These are phyloP conservation scores for Conops quadrifasciatus DNA, from an alignment of 2,888 invertebrate species.

Conservation along the genomic window DNA sequence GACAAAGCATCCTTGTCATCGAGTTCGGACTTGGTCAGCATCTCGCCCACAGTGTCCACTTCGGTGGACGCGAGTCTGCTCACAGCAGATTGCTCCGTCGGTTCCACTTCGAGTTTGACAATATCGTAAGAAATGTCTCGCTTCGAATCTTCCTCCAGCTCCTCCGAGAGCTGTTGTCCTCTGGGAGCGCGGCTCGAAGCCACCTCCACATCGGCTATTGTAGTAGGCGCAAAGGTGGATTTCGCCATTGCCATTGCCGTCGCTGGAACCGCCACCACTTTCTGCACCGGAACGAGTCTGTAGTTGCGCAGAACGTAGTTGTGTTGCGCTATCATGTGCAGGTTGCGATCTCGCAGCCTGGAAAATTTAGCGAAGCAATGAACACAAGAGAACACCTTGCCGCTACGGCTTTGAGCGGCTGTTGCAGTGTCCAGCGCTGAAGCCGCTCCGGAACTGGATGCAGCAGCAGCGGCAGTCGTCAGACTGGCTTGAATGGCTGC, in stretches of 20 bases:
- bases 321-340: constrained; percentile 61
- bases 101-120: constrained; percentile 60
- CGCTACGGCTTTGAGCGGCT: constrained; percentile 26
- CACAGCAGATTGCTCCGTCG: constrained; percentile 43
- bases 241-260: constrained; percentile 33
- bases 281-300: constrained; percentile 56
- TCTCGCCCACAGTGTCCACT: constrained; percentile 37
- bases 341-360: constrained; percentile 62
- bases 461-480: constrained; percentile 54
- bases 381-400: constrained; percentile 61
- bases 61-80: constrained; percentile 33
- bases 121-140: constrained; percentile 54
- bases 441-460: constrained; percentile 45
- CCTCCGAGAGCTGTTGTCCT: constrained; percentile 38
- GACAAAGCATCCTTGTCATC: constrained; percentile 50
- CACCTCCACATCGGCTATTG: constrained; percentile 37
- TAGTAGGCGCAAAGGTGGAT: constrained; percentile 36
- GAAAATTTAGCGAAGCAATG: constrained; percentile 61
- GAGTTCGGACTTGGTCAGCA: constrained; percentile 49
- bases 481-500: constrained; percentile 57
- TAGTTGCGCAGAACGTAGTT: constrained; percentile 63
- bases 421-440: constrained; percentile 43
- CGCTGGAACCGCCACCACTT: constrained; percentile 42
- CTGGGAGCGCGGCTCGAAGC: constrained; percentile 24
- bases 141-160: constrained; percentile 55